Conservation (phyloP, 2,888 invertebrate species). For the Melikaiella ostensackeni region DNA sequence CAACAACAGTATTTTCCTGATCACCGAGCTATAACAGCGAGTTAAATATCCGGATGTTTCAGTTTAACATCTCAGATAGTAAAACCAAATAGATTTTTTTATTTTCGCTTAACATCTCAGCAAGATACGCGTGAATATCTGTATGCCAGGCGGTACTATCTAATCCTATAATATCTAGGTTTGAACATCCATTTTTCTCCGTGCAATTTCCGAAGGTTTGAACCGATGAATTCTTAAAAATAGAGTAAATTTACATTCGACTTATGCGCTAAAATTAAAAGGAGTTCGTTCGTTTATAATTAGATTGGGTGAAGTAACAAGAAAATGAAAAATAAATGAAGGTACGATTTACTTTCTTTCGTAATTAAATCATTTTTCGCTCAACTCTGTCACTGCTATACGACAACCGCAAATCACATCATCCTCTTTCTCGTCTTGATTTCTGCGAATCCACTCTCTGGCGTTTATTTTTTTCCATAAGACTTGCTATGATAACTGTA, state of each 20-base stretch:
- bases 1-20: too few relatives aligned
- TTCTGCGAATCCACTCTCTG: neutral
- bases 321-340: neutral
- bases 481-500: neutral
- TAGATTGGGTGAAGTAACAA: neutral
- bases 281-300: neutral
- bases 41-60: too few relatives aligned
- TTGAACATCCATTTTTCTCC: too few relatives aligned
- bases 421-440: neutral
- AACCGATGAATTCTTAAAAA: neutral
- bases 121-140: too few relatives aligned
- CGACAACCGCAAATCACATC: neutral
- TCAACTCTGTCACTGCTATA: neutral
- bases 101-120: too few relatives aligned
- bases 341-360: neutral
- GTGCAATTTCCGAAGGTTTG: too few relatives aligned
- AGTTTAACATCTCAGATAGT: too few relatives aligned
- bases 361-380: conserved; percentile 5
- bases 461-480: neutral
- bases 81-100: too few relatives aligned
- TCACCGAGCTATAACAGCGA: too few relatives aligned
- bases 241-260: neutral
- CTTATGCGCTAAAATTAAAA: neutral
- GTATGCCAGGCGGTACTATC: too few relatives aligned
- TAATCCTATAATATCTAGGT: too few relatives aligned